Evolutionary conservation across 37 sponge, comb jelly and placozoan genomes (phyloP).

Genomic region (Spongilla lacustris): DNA sequence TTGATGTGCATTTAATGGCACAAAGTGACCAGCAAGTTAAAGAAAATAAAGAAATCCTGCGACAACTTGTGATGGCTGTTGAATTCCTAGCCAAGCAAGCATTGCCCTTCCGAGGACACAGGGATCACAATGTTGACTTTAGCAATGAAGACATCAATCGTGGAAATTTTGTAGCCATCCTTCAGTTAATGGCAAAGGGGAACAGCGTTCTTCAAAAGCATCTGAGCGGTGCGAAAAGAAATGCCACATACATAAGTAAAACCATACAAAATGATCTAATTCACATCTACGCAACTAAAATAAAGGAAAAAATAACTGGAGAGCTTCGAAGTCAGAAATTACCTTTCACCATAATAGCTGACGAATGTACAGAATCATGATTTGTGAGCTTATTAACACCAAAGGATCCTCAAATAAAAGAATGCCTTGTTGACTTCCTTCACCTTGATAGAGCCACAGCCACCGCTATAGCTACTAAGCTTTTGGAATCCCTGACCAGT

Average conservation of each 20-base stretch:
- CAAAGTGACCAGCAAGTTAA: conserved; percentile 29
- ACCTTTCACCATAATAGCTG: conserved; percentile 50
- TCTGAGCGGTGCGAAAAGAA: conserved; percentile 30
- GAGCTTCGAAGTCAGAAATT: not conserved
- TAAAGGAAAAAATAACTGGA: conserved; percentile 25
- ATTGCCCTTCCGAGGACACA: conserved; percentile 49
- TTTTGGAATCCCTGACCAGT: conserved; percentile 13
- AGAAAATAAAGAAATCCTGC: conserved; percentile 46
- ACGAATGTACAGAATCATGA: conserved; percentile 49
- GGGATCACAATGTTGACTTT: conserved; percentile 63
- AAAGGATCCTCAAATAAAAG: conserved; percentile 51
- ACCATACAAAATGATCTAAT: conserved; percentile 56
- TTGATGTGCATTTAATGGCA: conserved; percentile 25
- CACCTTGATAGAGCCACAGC: conserved; percentile 63
- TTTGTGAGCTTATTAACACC: conserved; percentile 51
- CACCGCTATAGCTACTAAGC: conserved; percentile 5
- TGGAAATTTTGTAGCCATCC: conserved; percentile 33
- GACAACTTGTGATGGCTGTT: conserved; percentile 43
- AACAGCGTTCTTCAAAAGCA: conserved; percentile 30
- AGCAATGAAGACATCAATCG: conserved; percentile 11
- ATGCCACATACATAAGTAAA: conserved; percentile 59
- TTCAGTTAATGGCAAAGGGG: conserved; percentile 29
- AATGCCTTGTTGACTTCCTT: conserved; percentile 43
- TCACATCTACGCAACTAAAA: conserved; percentile 33
- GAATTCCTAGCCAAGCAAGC: conserved; percentile 59